Percentiles rank a stretch among this genome's conserved stretches.
These are phyloP conservation scores for Agriopis marginaria DNA, from an alignment of 2,888 invertebrate species.

Conservation along the genomic window DNA sequence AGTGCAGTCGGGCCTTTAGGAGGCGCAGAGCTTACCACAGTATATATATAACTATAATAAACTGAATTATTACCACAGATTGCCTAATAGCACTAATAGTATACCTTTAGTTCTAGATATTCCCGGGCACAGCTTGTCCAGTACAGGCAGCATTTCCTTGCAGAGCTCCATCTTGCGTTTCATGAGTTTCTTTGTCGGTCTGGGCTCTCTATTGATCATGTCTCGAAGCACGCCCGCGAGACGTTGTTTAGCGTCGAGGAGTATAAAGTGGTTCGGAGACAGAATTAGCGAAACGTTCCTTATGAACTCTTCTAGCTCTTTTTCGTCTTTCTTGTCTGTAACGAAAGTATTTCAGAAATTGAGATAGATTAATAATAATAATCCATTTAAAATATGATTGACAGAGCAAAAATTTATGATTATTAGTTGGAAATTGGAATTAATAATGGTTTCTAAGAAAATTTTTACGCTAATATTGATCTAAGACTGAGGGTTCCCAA, in stretches of 20 bases:
- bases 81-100: background rate
- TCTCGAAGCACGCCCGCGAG: slow-evolving; percentile 87
- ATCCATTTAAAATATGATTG: background rate
- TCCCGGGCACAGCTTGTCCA: slow-evolving; percentile 90
- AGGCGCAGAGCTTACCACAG: too few relatives aligned
- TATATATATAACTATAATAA: too few relatives aligned
- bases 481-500: too few relatives aligned
- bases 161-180: slow-evolving; percentile 89
- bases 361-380: background rate
- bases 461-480: too few relatives aligned
- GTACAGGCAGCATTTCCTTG: slow-evolving; percentile 87
- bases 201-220: slow-evolving; percentile 77
- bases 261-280: slow-evolving; percentile 89
- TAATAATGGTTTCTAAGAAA: too few relatives aligned
- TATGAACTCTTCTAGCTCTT: slow-evolving; percentile 81
- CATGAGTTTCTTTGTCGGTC: slow-evolving; percentile 85
- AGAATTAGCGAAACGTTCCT: slow-evolving; percentile 85
- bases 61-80: background rate
- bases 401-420: background rate
- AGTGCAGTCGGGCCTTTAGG: too few relatives aligned
- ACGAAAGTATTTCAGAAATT: background rate
- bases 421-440: too few relatives aligned
- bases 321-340: slow-evolving; percentile 79
- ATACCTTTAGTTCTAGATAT: slow-evolving; percentile 89
- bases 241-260: slow-evolving; percentile 90